Base-by-base conservation (phyloP, 2,113 vertebrate species). In the Todiramphus saurophagus region DNA sequence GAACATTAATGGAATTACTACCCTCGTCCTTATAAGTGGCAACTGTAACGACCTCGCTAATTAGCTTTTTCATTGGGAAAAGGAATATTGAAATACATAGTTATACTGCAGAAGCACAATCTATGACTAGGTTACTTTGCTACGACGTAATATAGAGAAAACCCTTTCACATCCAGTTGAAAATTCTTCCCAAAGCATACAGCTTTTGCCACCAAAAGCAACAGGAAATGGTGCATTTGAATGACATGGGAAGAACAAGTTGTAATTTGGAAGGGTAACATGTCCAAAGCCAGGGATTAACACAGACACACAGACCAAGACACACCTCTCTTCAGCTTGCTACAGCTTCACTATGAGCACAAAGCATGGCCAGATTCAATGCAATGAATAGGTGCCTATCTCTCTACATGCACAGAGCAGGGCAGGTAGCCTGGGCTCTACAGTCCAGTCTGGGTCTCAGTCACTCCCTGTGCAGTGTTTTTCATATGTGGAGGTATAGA, bases 11-110 rank as follows among this genome's bases (percentile, higher is more conserved):
- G 84, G 89, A 94, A 89, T 88, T 89, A 58, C 59, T 94, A 21
- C 92, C 72, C 92, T 91, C 33, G 74, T 70, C 44, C 43, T 94
- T 79, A 33, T 43, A 95, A 96, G 70, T 89, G 89, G 89, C 92
- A 96, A 92, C 41, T 89, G 82, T 92, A 96, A 96, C 2, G 10
- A 96, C 80, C 87, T 97, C 84, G 60, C 81, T 95, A 96, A 96
- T 95, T 89, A 96, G 74, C 16, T 74, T 90, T 93, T 90, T 77
- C 67, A 56, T 60, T 0, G 3, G 63, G 75, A 93, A 90, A 96
- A 53, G 9, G 50, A 91, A 79, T 82, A 91, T 43, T 83, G 90
- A 94, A 97, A 94, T 95, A 91, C 81, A 64, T 21, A 93, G 50
- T 83, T 82, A 70, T 37, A 70, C 24, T 50, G 70, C 39, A 94